phyloP scores from a whole-genome alignment of 2,797 vertebrate species.

The Aphelocoma californica region DNA sequence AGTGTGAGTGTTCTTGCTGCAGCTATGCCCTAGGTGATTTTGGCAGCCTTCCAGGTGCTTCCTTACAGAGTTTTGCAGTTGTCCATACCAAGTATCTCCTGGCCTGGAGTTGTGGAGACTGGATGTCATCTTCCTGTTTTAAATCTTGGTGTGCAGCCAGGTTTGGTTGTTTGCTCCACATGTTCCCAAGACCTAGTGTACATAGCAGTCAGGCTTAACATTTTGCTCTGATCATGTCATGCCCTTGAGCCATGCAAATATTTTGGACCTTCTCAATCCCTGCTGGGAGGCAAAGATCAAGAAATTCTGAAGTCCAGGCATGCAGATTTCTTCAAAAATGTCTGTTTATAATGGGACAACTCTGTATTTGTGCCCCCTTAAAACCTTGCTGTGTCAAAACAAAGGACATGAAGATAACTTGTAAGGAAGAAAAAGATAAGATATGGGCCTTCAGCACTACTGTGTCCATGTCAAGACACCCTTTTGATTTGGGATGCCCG shows the following conservation, averaged over 20 bases:
- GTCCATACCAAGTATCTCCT: neutral
- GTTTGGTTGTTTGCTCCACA: constrained; percentile 24
- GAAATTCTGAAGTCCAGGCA: neutral
- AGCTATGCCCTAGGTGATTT: neutral
- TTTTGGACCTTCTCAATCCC: constrained; percentile 1
- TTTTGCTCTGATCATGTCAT: constrained; percentile 37
- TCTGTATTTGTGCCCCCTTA: neutral
- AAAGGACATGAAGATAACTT: neutral
- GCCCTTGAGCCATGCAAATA: neutral
- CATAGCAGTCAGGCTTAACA: constrained; percentile 52
- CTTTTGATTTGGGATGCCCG: neutral
- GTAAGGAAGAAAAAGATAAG: neutral
- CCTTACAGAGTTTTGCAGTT: constrained; percentile 36
- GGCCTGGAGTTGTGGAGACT: constrained; percentile 4
- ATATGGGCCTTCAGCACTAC: neutral
- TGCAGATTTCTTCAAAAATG: neutral
- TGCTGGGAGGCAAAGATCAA: constrained; percentile 2
- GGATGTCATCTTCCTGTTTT: constrained; percentile 58
- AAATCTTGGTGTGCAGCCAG: constrained; percentile 54
- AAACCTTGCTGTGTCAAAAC: neutral
- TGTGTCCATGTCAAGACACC: neutral
- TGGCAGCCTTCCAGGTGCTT: constrained; percentile 16
- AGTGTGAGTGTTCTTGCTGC: neutral
- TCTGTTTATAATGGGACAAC: neutral
- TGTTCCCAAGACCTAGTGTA: neutral